Evolutionary conservation across 2,888 invertebrate genomes (phyloP), one percentile per base, ranked within the genome.

Genomic region (Oscheius sp.): DNA sequence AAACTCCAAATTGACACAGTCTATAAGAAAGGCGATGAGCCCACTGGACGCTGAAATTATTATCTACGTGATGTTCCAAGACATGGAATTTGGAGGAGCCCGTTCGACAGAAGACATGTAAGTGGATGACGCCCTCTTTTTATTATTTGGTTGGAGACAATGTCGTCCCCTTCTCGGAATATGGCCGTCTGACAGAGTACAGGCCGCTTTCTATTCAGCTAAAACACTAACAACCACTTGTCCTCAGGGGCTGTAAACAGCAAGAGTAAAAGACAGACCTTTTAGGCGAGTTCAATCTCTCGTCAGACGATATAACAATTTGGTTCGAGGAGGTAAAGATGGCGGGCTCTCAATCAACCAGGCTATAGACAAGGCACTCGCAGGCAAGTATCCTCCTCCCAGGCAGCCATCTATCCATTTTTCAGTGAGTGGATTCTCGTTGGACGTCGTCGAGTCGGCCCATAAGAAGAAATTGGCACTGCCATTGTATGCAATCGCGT

Each of bases 61-160:
- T n/a, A 52, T 18, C 25, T 52, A 66, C n/a, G 35, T 66, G 21
- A 66, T 66, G 66, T 66, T 49, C 29, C 66, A 66, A 49, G 66
- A 66, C 29, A 66, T 66, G 66, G 66, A 66, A 52, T 66, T 27
- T 18, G 66, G 66, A n/a, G 66, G 66, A 9, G 21, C 66, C 12
- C 16, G 27, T 1, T 29, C 13, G n/a, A 2, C 27, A 2, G 29
- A 66, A 16, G 66, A 66, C 29, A 49, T 52, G 66, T 66, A n/a
- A 49, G 49, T 61, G n/a, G n/a, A n/a, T n/a, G n/a, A 35, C 9
- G 35, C 35, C 35, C 35, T 35, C 35, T n/a, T n/a, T n/a, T n/a
- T n/a, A n/a, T n/a, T n/a, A n/a, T n/a, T n/a, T n/a, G n/a, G n/a
- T n/a, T n/a, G n/a, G n/a, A n/a, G n/a, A n/a, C n/a, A n/a, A n/a